Evolutionary conservation across 2,113 vertebrate genomes (phyloP), one percentile per base, ranked within the genome.

Genomic region (Epinephelus cyanopodus): DNA sequence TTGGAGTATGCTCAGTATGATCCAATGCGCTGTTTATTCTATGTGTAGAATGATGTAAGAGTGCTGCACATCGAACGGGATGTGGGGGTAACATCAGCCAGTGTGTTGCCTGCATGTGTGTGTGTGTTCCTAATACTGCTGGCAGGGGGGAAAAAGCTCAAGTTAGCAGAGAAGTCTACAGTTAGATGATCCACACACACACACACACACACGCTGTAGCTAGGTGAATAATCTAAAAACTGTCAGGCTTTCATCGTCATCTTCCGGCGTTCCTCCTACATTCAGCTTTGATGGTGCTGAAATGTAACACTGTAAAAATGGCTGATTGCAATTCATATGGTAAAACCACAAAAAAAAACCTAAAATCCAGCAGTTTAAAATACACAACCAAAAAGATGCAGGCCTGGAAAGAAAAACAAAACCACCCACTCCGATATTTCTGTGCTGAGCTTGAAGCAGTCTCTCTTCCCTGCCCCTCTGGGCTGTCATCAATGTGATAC

Each of bases 91-190:
- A 72, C 37, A 68, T 87, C 79, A 75, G 86, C 53, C 75, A 45
- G 65, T 66, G 70, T 86, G 76, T 74, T 68, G 77, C n/a, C 29
- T 69, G 60, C 39, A 60, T 73, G 62, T 67, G 42, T 87, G 65
- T 84, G 66, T 77, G 82, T 87, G 68, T 39, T 75, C 25, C 72
- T 89, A 92, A 91, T 90, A 92, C 83, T 89, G 88, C 83, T 85
- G 71, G 61, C 78, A 42, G 9, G 81, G 57, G 29, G 74, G 25
- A n/a, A 57, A 53, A 60, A 90, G 82, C 93, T 95, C 87, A 90
- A 87, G 95, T 95, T 95, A 95, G 95, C 95, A 95, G 96, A 96
- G 93, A 92, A 50, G 14, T 82, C 92, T 91, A 92, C 75, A 91
- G 91, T 88, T 86, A 94, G 94, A 95, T 90, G 91, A 93, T 54